Base-by-base conservation (phyloP, 1,140 invertebrate genomes). In the Pseudomyrmex flavicornis region DNA sequence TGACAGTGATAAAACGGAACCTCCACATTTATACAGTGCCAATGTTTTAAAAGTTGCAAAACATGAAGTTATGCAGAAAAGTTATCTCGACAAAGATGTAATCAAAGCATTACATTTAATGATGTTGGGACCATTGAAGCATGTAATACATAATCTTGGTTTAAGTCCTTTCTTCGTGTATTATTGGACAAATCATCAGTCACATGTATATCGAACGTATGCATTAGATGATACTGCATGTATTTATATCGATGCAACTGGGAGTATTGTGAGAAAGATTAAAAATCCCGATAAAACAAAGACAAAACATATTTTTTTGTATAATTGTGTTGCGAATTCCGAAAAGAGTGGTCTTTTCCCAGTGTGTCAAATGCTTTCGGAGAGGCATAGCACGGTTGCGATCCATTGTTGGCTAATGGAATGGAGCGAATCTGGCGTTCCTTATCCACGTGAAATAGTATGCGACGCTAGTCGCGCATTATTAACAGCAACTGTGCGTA, bases 1-100 rank as follows among this genome's bases (percentile, higher is more conserved):
- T 3, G 65, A 50, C 10, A n/a, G 0, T 50, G 65, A 68, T 52
- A 12, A 68, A 12, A 68, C 12, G 7, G 65, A 68, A 48, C 65
- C 65, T 48, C 17, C 65, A 66, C 63, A 68, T 68, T 50, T 68
- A 50, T 68, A 50, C 7, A 68, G 9, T 50, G 10, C n/a, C 12
- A 68, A 68, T 68, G 65, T 68, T 48, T 68, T 68, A 1, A 66
- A 46, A 66, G 46, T 50, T 0, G 46, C n/a, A 20, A 48, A 48
- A 48, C 46, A 68, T 48, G 46, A 68, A 5, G 1, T 66, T 66
- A 48, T 12, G 10, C 9, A 68, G 10, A 68, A 68, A 20, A 50
- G 50, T 68, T 68, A 68, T 50, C 4, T 50, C 1, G 44, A 68
- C 12, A 68, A 50, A 5, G n/a, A 68, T 68, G 44, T 17, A 68